phyloP scores from a whole-genome alignment of 2,797 vertebrate genomes.

The Poecile montanus region DNA sequence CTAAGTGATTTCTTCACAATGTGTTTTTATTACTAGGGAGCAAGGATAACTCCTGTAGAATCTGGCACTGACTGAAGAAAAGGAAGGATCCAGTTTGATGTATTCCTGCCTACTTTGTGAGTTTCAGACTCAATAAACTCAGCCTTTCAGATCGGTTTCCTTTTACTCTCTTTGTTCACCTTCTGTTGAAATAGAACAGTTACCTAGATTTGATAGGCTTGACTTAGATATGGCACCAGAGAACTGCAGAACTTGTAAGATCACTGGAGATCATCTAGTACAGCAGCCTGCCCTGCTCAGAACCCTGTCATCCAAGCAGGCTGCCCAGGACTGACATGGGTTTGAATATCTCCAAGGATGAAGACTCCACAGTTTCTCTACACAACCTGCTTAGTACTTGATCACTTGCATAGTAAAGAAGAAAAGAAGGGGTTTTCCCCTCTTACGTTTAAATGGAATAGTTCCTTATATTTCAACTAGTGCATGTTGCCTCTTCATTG shows the following conservation, averaged over 20 bases:
- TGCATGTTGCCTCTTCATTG: not conserved
- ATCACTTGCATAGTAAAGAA: not conserved
- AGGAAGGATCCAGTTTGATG: not conserved
- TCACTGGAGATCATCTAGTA: not conserved
- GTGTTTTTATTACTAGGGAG: constrained; percentile 81
- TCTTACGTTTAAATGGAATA: not conserved
- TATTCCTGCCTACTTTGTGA: not conserved
- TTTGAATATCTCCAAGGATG: not conserved
- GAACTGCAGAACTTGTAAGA: not conserved
- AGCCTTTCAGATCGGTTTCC: not conserved
- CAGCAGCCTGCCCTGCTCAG: not conserved
- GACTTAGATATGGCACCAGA: not conserved
- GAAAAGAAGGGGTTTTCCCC: not conserved
- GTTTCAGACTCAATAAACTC: constrained; percentile 14
- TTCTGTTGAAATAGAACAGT: not conserved
- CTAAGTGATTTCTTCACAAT: not conserved
- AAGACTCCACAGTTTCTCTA: not conserved
- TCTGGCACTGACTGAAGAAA: constrained; percentile 84
- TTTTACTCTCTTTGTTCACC: not conserved
- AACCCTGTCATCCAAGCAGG: not conserved
- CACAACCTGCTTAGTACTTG: not conserved
- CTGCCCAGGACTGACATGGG: accelerated
- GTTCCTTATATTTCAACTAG: not conserved
- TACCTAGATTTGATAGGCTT: not conserved
- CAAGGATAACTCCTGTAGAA: constrained; percentile 94